Evolutionary conservation across 1,140 invertebrate species (phyloP).

Genomic region (Zaprionus ornatus): DNA sequence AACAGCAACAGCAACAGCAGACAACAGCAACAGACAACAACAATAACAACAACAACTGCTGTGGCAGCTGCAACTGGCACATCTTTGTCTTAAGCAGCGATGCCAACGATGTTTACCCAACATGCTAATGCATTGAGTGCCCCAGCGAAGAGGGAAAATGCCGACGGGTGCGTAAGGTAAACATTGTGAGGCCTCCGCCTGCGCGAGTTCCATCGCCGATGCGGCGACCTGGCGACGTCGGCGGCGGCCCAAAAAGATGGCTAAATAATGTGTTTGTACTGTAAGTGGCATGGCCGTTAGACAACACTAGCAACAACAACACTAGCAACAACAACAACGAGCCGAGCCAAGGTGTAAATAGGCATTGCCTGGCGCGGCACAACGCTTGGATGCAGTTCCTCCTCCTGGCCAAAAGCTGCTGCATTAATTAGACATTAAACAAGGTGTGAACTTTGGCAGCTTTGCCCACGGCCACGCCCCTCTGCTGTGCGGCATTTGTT

Average conservation of each 20-base stretch:
- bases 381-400: slow-evolving; percentile 10
- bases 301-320: slow-evolving; percentile 49
- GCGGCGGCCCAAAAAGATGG: slow-evolving; percentile 76
- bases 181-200: slow-evolving; percentile 48
- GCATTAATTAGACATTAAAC: slow-evolving; percentile 82
- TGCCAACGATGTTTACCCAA: slow-evolving; percentile 76
- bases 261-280: slow-evolving; percentile 81
- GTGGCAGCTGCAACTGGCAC: slow-evolving; percentile 4
- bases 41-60: slow-evolving; percentile 27
- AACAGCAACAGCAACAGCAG: slow-evolving; percentile 23
- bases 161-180: slow-evolving; percentile 83
- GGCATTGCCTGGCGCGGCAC: slow-evolving; percentile 20
- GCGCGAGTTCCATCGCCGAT: neutral
- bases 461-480: slow-evolving; percentile 57
- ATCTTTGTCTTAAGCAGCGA: slow-evolving; percentile 73
- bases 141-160: slow-evolving; percentile 53
- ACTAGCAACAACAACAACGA: slow-evolving; percentile 28
- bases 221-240: slow-evolving; percentile 25
- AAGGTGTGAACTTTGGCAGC: slow-evolving; percentile 76
- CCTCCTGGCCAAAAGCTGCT: slow-evolving; percentile 54
- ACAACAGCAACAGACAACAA: slow-evolving; percentile 20
- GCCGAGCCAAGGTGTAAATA: slow-evolving; percentile 72
- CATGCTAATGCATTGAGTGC: slow-evolving; percentile 73
- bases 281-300: slow-evolving; percentile 69
- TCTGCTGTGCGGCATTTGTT: slow-evolving; percentile 30